Conservation (phyloP, 2,888 invertebrate genomes). For the Syrphus vitripennis region DNA sequence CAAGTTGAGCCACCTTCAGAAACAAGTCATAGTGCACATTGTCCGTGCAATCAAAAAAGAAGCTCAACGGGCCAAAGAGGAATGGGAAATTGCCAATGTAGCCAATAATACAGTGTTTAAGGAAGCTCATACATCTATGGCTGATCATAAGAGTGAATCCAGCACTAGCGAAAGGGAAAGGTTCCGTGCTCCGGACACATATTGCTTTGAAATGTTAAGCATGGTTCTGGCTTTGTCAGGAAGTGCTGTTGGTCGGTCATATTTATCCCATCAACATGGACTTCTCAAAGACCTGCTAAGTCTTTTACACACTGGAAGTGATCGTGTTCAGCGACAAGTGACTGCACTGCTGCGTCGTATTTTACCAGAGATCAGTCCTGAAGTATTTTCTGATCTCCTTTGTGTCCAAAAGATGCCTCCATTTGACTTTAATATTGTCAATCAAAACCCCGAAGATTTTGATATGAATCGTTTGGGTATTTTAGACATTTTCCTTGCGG, state of each 20-base stretch:
- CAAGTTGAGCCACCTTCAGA: conserved; percentile 95
- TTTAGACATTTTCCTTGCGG: conserved; percentile 93
- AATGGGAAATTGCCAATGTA: conserved; percentile 89
- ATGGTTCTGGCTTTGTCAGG: conserved; percentile 96
- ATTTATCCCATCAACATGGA: conserved; percentile 94
- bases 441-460: conserved; percentile 80
- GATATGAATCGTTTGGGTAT: conserved; percentile 86
- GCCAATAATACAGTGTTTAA: conserved; percentile 74
- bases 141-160: conserved; percentile 75
- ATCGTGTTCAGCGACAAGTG: conserved; percentile 95
- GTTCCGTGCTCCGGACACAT: conserved; percentile 86
- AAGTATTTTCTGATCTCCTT: conserved; percentile 89
- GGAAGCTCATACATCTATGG: conserved; percentile 75
- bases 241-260: conserved; percentile 93
- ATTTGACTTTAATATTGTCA: conserved; percentile 88
- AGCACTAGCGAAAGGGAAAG: conserved; percentile 77
- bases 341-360: conserved; percentile 93
- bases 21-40: conserved; percentile 95
- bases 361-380: conserved; percentile 93
- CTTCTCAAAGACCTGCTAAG: conserved; percentile 92
- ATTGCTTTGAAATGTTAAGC: conserved; percentile 98
- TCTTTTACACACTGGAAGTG: conserved; percentile 95
- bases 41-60: conserved; percentile 95
- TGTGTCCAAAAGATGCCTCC: conserved; percentile 88
- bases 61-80: conserved; percentile 91